Base-by-base conservation (phyloP, 1,140 invertebrate species). In the Teleogryllus occipitalis region DNA sequence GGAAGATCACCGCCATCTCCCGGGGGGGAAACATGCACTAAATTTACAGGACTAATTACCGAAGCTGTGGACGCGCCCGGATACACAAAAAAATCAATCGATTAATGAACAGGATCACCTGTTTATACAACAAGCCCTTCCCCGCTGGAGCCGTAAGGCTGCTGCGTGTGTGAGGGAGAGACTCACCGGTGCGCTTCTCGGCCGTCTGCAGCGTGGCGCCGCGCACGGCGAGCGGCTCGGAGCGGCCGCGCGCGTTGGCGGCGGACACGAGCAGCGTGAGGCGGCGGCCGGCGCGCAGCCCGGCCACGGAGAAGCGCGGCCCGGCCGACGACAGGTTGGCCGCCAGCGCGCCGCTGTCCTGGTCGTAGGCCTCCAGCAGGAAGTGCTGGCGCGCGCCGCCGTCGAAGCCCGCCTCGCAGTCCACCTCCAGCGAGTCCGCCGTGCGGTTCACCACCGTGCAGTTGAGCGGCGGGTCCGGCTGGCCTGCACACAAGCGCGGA, bases 211-310 rank as follows among this genome's bases (percentile, higher is more conserved):
- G 87, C 10, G 92, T 93, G 82, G 89, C 91, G 21, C 90, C 91
- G 83, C 92, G 90, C 3, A 93, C 81, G 15, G 86, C 83, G 10
- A 90, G 86, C 14, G 87, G 82, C 49, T 96, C 94, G 81, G 94
- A 96, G 72, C 91, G 88, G 46, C 95, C 96, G 85, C 96, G 96
- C 46, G 92, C 91, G 86, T 97, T 97, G 72, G 93, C 90, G 0
- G 95, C 93, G 84, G 94, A 96, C 7, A 95, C 87, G 74, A 90
- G 86, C 85, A 95, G 91, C 78, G 90, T 89, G 39, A 95, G 89
- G 47, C 90, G 87, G 80, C 89, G 89, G 5, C 92, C 93, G 0
- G 93, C 88, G 75, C 91, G 90, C 21, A 95, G 86, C 3, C 90
- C 91, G 80, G 89, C 89, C 2, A 94, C 91, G 18, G 89, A 89